A percentile compares a stretch with the other conserved stretches of the same genome.
These are phyloP conservation scores for Chloroceryle amazona DNA, from an alignment of 2,797 vertebrate genomes.

Conservation along the genomic window DNA sequence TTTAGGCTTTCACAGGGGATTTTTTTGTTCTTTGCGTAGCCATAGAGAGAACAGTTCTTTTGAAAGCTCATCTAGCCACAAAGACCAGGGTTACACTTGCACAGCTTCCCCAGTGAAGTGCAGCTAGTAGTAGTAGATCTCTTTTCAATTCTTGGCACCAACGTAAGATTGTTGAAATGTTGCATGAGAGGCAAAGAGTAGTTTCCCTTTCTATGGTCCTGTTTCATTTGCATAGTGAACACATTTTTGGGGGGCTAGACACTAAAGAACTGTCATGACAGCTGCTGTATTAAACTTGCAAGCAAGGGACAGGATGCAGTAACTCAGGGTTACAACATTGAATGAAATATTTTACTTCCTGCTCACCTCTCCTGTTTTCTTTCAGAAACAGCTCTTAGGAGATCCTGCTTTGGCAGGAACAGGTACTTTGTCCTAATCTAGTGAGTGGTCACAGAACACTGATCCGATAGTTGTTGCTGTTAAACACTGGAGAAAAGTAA, in stretches of 20 bases:
- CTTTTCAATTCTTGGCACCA: not conserved
- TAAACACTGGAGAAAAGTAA: not conserved
- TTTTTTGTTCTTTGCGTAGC: not conserved
- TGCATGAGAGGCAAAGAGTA: not conserved
- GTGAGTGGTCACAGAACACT: not conserved
- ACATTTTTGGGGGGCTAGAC: not conserved
- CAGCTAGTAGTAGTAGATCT: not conserved
- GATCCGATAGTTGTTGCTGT: not conserved
- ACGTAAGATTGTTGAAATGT: not conserved
- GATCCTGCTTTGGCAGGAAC: not conserved
- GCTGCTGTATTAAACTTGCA: not conserved
- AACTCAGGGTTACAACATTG: not conserved
- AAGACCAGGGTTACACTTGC: not conserved
- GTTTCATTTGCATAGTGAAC: not conserved
- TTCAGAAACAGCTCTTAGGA: not conserved
- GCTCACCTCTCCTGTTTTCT: not conserved
- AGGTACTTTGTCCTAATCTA: not conserved
- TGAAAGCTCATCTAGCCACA: not conserved
- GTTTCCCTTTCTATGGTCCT: not conserved
- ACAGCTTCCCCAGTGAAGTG: not conserved
- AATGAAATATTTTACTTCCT: not conserved
- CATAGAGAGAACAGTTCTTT: not conserved
- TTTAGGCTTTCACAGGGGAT: not conserved
- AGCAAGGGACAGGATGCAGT: not conserved
- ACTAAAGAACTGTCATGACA: not conserved